phyloP scores from a whole-genome alignment of 2,113 vertebrate genomes.

The Melospiza melodia region DNA sequence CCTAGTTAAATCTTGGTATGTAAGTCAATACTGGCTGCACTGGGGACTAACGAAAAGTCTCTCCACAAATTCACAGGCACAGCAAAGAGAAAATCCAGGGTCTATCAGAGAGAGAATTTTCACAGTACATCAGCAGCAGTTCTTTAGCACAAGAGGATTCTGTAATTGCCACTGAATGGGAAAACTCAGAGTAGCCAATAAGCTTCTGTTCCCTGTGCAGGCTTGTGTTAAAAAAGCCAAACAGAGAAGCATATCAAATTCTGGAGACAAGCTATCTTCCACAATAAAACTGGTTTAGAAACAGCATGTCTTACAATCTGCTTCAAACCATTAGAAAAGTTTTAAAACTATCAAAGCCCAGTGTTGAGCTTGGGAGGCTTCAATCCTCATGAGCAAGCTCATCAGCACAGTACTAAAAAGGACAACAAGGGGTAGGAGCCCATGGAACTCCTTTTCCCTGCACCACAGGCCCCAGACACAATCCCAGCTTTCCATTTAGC shows the following conservation, averaged over 20 bases:
- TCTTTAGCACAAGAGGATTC: not conserved
- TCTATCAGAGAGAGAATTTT: not conserved
- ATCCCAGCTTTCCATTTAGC: not conserved
- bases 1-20: not conserved
- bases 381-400: not conserved
- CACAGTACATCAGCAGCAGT: not conserved
- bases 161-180: not conserved
- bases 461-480: fast-evolving
- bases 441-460: not conserved
- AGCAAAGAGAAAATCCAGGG: not conserved
- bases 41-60: not conserved
- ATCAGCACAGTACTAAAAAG: not conserved
- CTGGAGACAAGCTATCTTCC: not conserved
- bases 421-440: not conserved
- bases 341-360: not conserved
- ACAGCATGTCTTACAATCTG: not conserved
- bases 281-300: not conserved
- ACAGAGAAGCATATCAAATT: not conserved
- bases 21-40: not conserved
- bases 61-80: not conserved
- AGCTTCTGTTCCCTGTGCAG: not conserved
- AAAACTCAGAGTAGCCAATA: not conserved
- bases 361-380: not conserved
- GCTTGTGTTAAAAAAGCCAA: not conserved
- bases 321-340: not conserved